phyloP scores from a whole-genome alignment of 2,888 invertebrate genomes.

The Epirrhoe alternata region DNA sequence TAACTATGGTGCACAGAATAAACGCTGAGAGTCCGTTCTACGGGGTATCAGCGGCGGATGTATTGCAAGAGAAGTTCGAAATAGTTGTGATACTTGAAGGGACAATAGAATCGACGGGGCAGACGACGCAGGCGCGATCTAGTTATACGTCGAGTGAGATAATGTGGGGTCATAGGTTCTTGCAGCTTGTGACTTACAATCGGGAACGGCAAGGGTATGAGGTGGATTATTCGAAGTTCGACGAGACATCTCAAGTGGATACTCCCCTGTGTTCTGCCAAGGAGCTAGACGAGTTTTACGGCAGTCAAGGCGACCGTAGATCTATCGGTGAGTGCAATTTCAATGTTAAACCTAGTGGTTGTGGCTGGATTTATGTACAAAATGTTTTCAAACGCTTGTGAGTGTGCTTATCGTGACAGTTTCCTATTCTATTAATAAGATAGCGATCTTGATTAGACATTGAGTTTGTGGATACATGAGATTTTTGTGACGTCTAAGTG shows the following conservation, averaged over 20 bases:
- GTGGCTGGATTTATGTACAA: constrained; percentile 61
- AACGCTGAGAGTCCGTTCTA: constrained; percentile 93
- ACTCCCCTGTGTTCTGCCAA: constrained; percentile 91
- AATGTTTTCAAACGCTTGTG: constrained; percentile 53
- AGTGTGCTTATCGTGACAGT: constrained; percentile 48
- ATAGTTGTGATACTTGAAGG: constrained; percentile 93
- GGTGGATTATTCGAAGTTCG: constrained; percentile 93
- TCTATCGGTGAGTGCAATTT: constrained; percentile 81
- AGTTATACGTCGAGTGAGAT: constrained; percentile 92
- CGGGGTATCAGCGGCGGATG: constrained; percentile 92
- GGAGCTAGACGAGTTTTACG: constrained; percentile 87
- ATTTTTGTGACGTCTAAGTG: constrained; percentile 33
- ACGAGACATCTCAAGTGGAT: constrained; percentile 91
- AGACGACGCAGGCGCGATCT: constrained; percentile 90
- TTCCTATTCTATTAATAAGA: constrained; percentile 39
- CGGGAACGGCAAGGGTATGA: constrained; percentile 90
- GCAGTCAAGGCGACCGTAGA: constrained; percentile 83
- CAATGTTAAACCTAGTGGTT: constrained; percentile 58
- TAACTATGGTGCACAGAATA: constrained; percentile 94
- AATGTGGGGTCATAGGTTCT: constrained; percentile 92
- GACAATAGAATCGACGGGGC: constrained; percentile 92
- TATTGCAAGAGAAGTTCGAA: constrained; percentile 92
- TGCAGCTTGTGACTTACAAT: constrained; percentile 90
- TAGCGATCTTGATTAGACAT: constrained; percentile 39
- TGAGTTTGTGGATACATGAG: constrained; percentile 32